Evolutionary conservation across 1,140 invertebrate species (phyloP), one percentile per base, ranked within the genome.

Genomic region (Triops cancriformis): DNA sequence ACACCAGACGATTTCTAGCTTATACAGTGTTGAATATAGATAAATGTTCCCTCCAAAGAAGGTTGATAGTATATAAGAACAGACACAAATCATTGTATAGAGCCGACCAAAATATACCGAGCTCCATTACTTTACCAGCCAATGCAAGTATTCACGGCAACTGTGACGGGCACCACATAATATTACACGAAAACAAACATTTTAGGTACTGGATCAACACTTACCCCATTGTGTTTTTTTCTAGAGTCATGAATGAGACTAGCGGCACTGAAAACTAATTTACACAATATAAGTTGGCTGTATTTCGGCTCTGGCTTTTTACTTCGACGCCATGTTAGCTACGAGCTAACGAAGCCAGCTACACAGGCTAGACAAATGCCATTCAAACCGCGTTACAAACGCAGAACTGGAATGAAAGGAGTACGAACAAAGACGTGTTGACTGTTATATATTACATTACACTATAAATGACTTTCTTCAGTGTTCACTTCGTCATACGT

Each of bases 221-320:
- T 64, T 64, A 64, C 51, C 51, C 51, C 51, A 64, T 64, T 64
- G 51, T 64, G 6, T 18, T 64, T 64, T 64, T 64, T 64, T 64
- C 51, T n/a, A 64, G 51, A 18, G 51, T 64, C 51, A 64, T 64
- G 51, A 23, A 64, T 64, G 51, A 23, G 51, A 23, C 51, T 6
- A 64, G 23, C 14, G n/a, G 23, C 51, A 64, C 51, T 64, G 51
- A 64, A 64, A n/a, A 37, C 23, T 64, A n/a, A 18, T 64, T 64
- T 23, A 64, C 51, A 23, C 51, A 64, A 64, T 6, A 64, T 18
- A 64, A 64, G 51, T 64, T 64, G 31, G 51, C 51, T 64, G 51
- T 18, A 64, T 18, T 64, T 64, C 51, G 23, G 51, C 51, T 64
- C 51, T 64, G 18, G 23, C 51, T 64, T 37, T n/a, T 64, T 64